phyloP scores from a whole-genome alignment of 2,113 vertebrate genomes.

The Solenodon paradoxus region DNA sequence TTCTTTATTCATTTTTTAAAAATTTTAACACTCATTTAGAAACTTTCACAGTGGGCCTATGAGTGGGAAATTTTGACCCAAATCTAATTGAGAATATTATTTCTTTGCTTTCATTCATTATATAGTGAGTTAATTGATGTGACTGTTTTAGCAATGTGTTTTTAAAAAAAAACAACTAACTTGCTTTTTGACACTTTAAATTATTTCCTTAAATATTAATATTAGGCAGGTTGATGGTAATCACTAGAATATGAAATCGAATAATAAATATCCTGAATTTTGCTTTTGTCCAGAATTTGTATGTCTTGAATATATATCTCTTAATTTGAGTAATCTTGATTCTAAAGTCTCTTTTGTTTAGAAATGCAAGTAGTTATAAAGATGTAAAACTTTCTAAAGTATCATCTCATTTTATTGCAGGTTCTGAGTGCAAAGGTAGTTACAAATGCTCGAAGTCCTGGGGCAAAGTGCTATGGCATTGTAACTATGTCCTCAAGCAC shows the following conservation, averaged over 20 bases:
- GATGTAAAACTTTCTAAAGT: slow-evolving; percentile 25
- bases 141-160: not conserved
- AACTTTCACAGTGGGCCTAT: not conserved
- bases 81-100: not conserved
- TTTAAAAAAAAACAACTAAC: not conserved
- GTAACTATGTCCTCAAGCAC: slow-evolving; percentile 96
- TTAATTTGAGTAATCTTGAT: not conserved
- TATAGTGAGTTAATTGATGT: not conserved
- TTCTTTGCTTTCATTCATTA: not conserved
- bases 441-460: slow-evolving; percentile 96
- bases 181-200: not conserved
- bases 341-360: not conserved
- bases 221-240: not conserved
- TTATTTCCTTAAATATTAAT: slow-evolving; percentile 25
- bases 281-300: not conserved
- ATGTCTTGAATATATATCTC: not conserved
- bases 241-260: not conserved
- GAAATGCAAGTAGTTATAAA: not conserved
- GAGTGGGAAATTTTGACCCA: not conserved
- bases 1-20: slow-evolving; percentile 21
- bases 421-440: slow-evolving; percentile 98
- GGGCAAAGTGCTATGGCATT: slow-evolving; percentile 96
- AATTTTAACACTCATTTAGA: not conserved
- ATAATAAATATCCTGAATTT: not conserved
- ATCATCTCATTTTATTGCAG: slow-evolving; percentile 79